These are phyloP conservation scores for Philonicus albiceps DNA, from an alignment of 2,888 invertebrate genomes.

Conservation along the genomic window DNA sequence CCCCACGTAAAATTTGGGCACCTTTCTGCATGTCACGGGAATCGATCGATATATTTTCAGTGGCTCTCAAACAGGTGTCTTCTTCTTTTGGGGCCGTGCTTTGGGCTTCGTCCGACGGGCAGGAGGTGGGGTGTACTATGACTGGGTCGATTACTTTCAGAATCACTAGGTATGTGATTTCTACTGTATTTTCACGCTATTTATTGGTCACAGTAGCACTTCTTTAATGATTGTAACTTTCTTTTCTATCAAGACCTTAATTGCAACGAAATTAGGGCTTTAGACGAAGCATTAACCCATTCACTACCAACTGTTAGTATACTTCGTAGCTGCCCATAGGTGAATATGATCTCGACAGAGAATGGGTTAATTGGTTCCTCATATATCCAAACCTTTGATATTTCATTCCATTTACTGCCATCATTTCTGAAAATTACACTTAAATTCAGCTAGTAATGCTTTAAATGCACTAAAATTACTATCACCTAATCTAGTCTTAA, in stretches of 20 bases:
- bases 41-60: not conserved
- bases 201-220: not conserved
- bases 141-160: not conserved
- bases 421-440: no score
- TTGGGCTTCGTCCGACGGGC: not conserved
- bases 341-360: no score
- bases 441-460: no score
- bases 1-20: not conserved
- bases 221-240: not conserved
- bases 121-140: not conserved
- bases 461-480: no score
- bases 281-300: no score
- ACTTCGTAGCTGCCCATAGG: no score
- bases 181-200: not conserved
- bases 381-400: no score
- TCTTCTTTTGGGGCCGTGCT: not conserved
- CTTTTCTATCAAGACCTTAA: not conserved
- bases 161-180: not conserved
- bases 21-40: not conserved
- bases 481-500: no score
- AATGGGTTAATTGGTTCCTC: no score
- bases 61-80: not conserved
- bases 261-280: not conserved
- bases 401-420: no score
- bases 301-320: no score